Base-by-base conservation (phyloP, 1,140 invertebrate genomes). In the Eueides isabella region DNA sequence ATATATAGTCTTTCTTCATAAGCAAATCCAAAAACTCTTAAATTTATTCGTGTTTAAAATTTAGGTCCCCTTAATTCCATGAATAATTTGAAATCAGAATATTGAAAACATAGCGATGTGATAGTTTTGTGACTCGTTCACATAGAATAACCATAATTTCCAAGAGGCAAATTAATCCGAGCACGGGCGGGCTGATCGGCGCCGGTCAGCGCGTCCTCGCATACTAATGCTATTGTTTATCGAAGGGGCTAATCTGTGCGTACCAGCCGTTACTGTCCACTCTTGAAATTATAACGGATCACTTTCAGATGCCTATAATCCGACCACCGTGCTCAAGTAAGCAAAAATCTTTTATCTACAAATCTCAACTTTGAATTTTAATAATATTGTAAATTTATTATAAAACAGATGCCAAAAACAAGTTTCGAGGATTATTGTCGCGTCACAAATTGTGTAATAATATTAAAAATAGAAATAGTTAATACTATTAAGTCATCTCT, bases 161-260 rank as follows among this genome's bases (percentile, higher is more conserved):
- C 86, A 88, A 84, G 80, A 90, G 89, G 85, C 88, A 91, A 90
- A 92, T 92, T 92, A 92, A 92, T 92, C 89, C 88, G 86, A 82
- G 86, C 87, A 90, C 86, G 87, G 84, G 79, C 83, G 87, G 82
- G 71, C 84, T 87, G 88, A 91, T 90, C 91, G 89, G 83, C 87
- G 87, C 78, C 88, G 90, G 89, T 88, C 91, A 89, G 84, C 85
- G 89, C 88, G 86, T 86, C 86, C 90, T 88, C 88, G 91, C 89
- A 92, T 92, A 92, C 91, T 91, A 92, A 92, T 92, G 86, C 91
- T 91, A 89, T 92, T 92, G 91, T 92, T 92, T 92, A 92, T 92
- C 91, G 89, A 90, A 90, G 85, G 88, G 88, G 85, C 89, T 92
- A 92, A 92, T 92, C 91, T 92, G 84, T 88, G 88, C 91, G 87